A percentile compares a stretch with the other conserved stretches of the same genome.
Evolutionary conservation across 2,113 vertebrate species (phyloP).

Genomic region (Triplophysa rosa): DNA sequence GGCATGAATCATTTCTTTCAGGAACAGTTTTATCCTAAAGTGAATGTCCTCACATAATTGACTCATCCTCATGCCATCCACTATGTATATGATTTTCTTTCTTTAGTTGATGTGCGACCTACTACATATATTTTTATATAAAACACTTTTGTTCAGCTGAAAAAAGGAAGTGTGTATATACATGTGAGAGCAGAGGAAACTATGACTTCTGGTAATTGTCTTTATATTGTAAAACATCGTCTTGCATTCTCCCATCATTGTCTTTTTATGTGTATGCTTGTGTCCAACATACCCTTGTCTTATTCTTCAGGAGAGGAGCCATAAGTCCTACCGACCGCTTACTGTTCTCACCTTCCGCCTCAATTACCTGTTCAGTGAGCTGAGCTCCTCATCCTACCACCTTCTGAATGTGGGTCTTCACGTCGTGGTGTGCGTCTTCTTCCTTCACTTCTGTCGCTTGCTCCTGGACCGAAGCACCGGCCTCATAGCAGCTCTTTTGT

Average conservation of each 20-base stretch:
- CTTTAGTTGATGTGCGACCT: no score
- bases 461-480: slow-evolving; percentile 85
- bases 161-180: no score
- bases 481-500: slow-evolving; percentile 86
- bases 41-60: no score
- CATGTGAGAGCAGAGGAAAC: no score
- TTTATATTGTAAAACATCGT: background rate
- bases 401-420: slow-evolving; percentile 89
- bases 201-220: no score
- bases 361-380: slow-evolving; percentile 92
- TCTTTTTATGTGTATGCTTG: background rate
- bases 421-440: slow-evolving; percentile 84
- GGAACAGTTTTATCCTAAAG: no score
- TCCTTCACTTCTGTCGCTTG: slow-evolving; percentile 89
- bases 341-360: slow-evolving; percentile 95
- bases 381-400: slow-evolving; percentile 92
- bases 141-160: no score
- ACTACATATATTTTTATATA: no score
- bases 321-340: slow-evolving; percentile 95
- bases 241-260: background rate
- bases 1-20: no score
- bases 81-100: no score
- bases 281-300: background rate
- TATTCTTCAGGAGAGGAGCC: slow-evolving; percentile 87
- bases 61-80: no score